phyloP scores from a whole-genome alignment of 1,140 invertebrate species.

The Hycleus phaleratus region DNA sequence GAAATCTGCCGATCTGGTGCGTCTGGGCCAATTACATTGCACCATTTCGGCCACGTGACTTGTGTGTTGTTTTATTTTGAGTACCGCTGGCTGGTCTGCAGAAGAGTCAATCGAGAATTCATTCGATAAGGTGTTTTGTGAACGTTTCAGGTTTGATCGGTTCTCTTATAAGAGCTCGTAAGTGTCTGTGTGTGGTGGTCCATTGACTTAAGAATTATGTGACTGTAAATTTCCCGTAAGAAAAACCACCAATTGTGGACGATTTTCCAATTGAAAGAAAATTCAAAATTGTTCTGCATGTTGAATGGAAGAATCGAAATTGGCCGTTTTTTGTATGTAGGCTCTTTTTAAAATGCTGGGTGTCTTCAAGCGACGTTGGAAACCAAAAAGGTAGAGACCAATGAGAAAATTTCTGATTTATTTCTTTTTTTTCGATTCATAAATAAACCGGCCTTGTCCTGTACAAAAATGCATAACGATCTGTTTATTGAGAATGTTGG shows the following conservation, averaged over 20 bases:
- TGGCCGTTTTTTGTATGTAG: conserved; percentile 13
- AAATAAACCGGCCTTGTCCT: too few relatives aligned
- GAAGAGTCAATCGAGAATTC: conserved; percentile 7
- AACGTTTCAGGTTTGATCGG: neutral
- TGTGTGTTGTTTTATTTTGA: conserved; percentile 26
- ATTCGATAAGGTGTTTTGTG: neutral
- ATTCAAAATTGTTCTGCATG: conserved; percentile 19
- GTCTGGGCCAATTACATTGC: neutral
- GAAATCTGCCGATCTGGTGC: too few relatives aligned
- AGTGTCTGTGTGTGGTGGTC: neutral
- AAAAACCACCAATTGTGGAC: neutral
- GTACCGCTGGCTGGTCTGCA: conserved; percentile 24
- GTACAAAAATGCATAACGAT: too few relatives aligned
- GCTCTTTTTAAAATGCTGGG: conserved; percentile 29
- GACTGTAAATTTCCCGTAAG: neutral
- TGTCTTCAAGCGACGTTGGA: conserved; percentile 37
- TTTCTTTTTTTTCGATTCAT: too few relatives aligned
- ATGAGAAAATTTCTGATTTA: too few relatives aligned
- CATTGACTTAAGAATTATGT: neutral
- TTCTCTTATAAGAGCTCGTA: neutral
- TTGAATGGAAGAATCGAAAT: conserved; percentile 28
- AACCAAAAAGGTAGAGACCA: conserved; percentile 33
- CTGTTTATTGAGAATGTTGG: too few relatives aligned
- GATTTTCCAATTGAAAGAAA: neutral
- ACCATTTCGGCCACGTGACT: conserved; percentile 13